Conservation (phyloP, 2,888 invertebrate genomes). For the Hofmannophila pseudospretella region DNA sequence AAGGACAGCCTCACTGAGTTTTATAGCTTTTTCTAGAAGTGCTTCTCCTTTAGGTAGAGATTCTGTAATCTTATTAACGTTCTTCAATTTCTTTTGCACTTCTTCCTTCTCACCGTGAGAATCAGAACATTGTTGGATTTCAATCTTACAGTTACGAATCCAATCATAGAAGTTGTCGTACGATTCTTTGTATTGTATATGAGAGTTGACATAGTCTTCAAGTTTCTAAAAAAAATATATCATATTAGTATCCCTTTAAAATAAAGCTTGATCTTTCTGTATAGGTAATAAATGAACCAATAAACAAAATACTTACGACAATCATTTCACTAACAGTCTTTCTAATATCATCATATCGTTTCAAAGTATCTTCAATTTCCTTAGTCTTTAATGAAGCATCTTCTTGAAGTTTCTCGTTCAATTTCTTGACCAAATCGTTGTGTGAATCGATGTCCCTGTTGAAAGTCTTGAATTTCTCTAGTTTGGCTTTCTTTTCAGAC, state of each 20-base stretch:
- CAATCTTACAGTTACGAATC: conserved; percentile 88
- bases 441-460: conserved; percentile 90
- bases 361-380: conserved; percentile 83
- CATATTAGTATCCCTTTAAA: not conserved
- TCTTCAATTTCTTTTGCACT: conserved; percentile 86
- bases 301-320: conserved; percentile 56
- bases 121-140: conserved; percentile 90
- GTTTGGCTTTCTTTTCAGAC: conserved; percentile 91
- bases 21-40: conserved; percentile 84
- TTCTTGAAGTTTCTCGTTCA: conserved; percentile 85
- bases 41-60: conserved; percentile 84
- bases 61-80: conserved; percentile 82
- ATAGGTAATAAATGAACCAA: not conserved
- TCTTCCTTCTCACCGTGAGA: conserved; percentile 91
- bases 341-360: conserved; percentile 84
- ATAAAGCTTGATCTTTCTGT: too few relatives aligned
- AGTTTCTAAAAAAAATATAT: conserved; percentile 71
- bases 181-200: conserved; percentile 91
- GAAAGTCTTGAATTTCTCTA: conserved; percentile 91
- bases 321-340: conserved; percentile 82
- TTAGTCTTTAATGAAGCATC: conserved; percentile 81
- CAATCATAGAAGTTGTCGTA: conserved; percentile 91
- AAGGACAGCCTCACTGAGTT: conserved; percentile 85
- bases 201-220: conserved; percentile 90
- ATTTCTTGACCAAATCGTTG: conserved; percentile 85